phyloP scores from a whole-genome alignment of 1,140 invertebrate species.

The Ganaspis sp. region DNA sequence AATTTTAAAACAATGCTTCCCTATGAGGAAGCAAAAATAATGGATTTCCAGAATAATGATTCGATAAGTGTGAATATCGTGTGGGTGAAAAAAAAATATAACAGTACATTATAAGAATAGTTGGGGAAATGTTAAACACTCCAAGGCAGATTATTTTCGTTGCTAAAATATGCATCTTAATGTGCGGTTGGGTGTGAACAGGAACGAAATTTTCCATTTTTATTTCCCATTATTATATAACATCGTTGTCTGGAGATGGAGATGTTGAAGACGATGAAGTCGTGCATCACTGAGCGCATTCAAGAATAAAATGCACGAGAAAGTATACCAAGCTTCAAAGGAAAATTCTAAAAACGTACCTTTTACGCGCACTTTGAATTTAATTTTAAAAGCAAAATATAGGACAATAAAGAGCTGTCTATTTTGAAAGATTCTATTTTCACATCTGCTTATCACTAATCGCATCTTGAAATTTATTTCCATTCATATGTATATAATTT shows the following conservation, averaged over 20 bases:
- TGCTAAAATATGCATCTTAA: background rate
- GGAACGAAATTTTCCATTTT: slow-evolving; percentile 5
- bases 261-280: background rate
- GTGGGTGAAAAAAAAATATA: too few species aligned
- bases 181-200: background rate
- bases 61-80: too few species aligned
- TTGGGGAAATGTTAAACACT: too few species aligned
- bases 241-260: background rate
- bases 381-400: background rate
- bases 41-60: too few species aligned
- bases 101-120: too few species aligned
- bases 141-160: background rate
- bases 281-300: slow-evolving; percentile 19
- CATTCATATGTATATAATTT: too few species aligned
- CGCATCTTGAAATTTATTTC: background rate
- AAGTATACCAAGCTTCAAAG: background rate
- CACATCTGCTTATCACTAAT: too few species aligned
- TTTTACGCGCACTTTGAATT: background rate
- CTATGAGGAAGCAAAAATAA: too few species aligned
- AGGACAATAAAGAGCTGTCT: too few species aligned
- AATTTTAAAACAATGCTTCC: too few species aligned
- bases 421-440: too few species aligned
- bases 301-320: background rate
- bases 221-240: slow-evolving; percentile 18
- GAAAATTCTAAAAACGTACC: background rate